Conservation (phyloP, 2,113 vertebrate species). For the Papio anubis region DNA sequence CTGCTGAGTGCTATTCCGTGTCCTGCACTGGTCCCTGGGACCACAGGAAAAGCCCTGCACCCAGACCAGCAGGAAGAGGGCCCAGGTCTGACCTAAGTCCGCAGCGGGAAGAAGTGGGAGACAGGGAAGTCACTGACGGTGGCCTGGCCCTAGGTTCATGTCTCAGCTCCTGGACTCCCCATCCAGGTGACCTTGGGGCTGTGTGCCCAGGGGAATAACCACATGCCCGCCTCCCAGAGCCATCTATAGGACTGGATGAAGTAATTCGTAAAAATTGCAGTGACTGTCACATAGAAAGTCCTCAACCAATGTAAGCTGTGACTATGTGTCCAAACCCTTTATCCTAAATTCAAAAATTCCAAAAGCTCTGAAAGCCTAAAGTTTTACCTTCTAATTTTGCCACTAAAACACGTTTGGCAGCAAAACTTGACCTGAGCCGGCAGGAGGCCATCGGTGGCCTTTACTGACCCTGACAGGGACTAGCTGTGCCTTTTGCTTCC, state of each 20-base stretch:
- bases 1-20: neutral
- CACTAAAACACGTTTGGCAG: neutral
- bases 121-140: neutral
- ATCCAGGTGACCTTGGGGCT: neutral
- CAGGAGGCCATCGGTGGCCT: neutral
- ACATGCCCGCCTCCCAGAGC: neutral
- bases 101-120: rapidly evolving
- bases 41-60: neutral
- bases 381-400: neutral
- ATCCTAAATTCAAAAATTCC: neutral
- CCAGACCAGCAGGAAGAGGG: neutral
- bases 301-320: neutral
- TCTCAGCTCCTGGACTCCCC: neutral
- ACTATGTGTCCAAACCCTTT: no score
- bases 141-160: neutral
- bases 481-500: neutral
- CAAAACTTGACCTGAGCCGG: no score
- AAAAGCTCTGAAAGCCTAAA: neutral
- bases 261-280: neutral
- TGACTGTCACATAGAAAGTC: neutral
- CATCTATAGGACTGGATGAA: neutral
- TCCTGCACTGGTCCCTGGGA: neutral
- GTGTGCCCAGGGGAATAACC: neutral
- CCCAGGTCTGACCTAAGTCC: neutral
- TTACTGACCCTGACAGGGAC: neutral